Base-by-base conservation (phyloP, 2,113 vertebrate species). In the Notothenia rossii region DNA sequence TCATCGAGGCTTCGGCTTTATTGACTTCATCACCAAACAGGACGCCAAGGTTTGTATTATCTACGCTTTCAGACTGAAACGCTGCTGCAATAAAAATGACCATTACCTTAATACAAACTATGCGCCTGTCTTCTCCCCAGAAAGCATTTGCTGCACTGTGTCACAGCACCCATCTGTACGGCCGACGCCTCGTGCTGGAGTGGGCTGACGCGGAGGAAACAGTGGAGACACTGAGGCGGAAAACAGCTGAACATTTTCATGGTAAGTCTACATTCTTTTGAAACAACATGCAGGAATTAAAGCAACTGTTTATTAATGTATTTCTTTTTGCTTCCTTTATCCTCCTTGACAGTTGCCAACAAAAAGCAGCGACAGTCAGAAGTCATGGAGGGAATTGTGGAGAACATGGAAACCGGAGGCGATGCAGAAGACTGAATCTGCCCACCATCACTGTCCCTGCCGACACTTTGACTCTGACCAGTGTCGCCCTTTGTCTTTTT, bases 161-260 rank as follows among this genome's bases (percentile, higher is more conserved):
- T 89, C 98, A 99, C 93, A 99, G 98, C 92, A 99, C 98, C 0
- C 98, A 99, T 94, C 72, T 99, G 87, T 99, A 98, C 0, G 98
- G 98, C 59, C 96, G 98, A 53, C 95, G 98, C 77, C 94, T 99
- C 77, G 98, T 99, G 61, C 86, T 99, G 84, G 98, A 99, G 87
- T 99, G 98, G 98, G 98, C 98, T 0, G 97, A 98, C 60, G 79
- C 96, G 0, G 97, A 97, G 83, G 97, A 98, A 65, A 97, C 95
- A 0, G 91, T 99, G 36, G 98, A 98, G 75, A 88, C 95, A 25
- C 88, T 99, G 84, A 94, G 98, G 64, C 91, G 96, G 67, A 99
- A 96, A 91, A 99, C 98, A 0, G 97, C 98, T 0, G 94, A 96
- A 61, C 97, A 95, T 85, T 99, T 97, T 92, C 96, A 99, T 13